phyloP scores from a whole-genome alignment of 1,140 invertebrate genomes.

The Danaus plexippus region DNA sequence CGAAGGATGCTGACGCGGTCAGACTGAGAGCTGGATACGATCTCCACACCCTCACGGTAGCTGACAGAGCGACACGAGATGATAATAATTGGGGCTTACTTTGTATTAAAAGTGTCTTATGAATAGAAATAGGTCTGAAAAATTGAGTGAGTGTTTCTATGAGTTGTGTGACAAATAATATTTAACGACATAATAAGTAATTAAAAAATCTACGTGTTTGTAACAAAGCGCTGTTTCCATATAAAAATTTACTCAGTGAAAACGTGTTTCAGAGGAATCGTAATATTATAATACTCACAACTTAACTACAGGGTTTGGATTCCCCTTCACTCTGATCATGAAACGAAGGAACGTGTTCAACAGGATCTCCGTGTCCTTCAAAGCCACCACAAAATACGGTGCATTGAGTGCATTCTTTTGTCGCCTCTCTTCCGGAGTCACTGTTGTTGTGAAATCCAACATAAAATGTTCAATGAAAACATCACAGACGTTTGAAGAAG shows the following conservation, averaged over 20 bases:
- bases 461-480: constrained; percentile 9
- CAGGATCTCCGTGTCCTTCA: constrained; percentile 90
- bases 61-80: constrained; percentile 64
- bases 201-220: too few species aligned
- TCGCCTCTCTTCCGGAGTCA: constrained; percentile 80
- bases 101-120: constrained; percentile 5
- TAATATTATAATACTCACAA: constrained; percentile 78
- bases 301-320: constrained; percentile 86
- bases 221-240: too few species aligned
- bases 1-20: constrained; percentile 82
- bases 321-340: constrained; percentile 90
- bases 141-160: too few species aligned
- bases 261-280: too few species aligned
- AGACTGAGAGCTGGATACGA: constrained; percentile 74
- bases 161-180: too few species aligned
- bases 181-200: too few species aligned
- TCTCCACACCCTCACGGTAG: constrained; percentile 85
- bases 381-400: constrained; percentile 84
- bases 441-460: constrained; percentile 57
- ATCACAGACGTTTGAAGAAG: constrained; percentile 4
- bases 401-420: constrained; percentile 79
- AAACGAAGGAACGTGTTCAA: constrained; percentile 90
- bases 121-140: too few species aligned
- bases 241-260: too few species aligned
- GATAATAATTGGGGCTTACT: not conserved